Evolutionary conservation across 2,113 vertebrate genomes (phyloP).

Genomic region (Gasterosteus nipponicus): DNA sequence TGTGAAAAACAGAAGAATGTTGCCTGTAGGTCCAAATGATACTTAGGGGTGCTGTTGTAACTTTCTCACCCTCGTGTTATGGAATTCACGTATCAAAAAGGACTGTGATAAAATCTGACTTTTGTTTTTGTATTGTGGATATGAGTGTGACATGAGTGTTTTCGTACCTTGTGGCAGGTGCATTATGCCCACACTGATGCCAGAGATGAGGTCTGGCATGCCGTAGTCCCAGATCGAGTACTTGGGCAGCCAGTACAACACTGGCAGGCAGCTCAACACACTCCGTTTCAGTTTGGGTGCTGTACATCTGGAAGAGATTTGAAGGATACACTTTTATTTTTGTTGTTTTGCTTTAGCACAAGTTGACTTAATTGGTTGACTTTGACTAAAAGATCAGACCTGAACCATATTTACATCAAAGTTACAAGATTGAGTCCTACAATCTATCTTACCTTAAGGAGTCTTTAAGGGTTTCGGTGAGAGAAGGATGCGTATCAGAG

Average conservation of each 20-base stretch:
- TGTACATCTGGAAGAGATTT: conserved; percentile 81
- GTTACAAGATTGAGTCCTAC: neutral
- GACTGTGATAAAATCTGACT: too few species aligned
- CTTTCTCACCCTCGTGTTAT: too few species aligned
- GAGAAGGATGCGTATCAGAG: conserved; percentile 42
- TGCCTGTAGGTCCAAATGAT: neutral
- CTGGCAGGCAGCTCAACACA: conserved; percentile 83
- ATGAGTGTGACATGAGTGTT: neutral
- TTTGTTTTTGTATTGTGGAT: conserved; percentile 12
- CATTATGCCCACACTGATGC: conserved; percentile 98
- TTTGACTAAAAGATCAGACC: neutral
- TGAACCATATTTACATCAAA: neutral
- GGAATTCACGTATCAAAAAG: too few species aligned
- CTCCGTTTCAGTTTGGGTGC: conserved; percentile 76
- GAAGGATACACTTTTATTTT: neutral
- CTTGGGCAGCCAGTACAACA: conserved; percentile 90
- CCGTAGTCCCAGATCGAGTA: conserved; percentile 93
- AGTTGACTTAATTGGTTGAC: neutral
- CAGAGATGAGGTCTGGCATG: conserved; percentile 88
- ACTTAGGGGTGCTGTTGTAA: too few species aligned
- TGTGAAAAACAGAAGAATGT: conserved; percentile 52
- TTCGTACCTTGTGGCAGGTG: conserved; percentile 93
- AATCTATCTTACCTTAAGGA: conserved; percentile 72
- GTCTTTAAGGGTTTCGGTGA: conserved; percentile 67
- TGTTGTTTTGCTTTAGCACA: neutral